phyloP scores from a whole-genome alignment of 2,797 vertebrate genomes.

The Pangasius sanitwongsei region DNA sequence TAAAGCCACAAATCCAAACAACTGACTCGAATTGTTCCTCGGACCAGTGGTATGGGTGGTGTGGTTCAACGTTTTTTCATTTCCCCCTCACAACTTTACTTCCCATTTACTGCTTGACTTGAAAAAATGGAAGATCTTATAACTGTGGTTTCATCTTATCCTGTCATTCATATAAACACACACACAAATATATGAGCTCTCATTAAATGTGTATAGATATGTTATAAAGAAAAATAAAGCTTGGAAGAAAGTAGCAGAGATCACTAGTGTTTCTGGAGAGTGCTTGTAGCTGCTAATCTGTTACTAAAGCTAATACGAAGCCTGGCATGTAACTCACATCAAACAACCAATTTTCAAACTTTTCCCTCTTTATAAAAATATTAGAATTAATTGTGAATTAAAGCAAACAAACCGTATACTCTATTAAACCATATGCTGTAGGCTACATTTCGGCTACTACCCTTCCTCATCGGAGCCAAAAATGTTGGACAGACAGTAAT shows the following conservation, averaged over 20 bases:
- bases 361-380: not conserved
- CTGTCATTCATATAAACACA: not conserved
- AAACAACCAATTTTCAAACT: not conserved
- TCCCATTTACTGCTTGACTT: not conserved
- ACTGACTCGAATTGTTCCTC: not conserved
- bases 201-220: not conserved
- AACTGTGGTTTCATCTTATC: not conserved
- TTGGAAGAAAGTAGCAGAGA: not conserved
- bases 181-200: not conserved
- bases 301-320: not conserved
- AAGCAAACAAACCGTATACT: not conserved
- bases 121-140: not conserved
- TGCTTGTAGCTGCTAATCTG: not conserved
- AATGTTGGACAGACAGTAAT: too few species aligned
- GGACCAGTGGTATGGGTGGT: not conserved
- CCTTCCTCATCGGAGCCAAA: too few species aligned
- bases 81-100: not conserved
- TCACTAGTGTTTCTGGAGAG: not conserved
- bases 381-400: not conserved
- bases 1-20: not conserved
- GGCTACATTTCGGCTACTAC: not conserved
- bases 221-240: not conserved
- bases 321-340: not conserved
- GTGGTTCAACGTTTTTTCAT: not conserved
- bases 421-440: not conserved